Percentiles rank a stretch among this genome's conserved stretches.
Conservation (phyloP, 2,888 invertebrate genomes). For the Augiades crinisus region DNA sequence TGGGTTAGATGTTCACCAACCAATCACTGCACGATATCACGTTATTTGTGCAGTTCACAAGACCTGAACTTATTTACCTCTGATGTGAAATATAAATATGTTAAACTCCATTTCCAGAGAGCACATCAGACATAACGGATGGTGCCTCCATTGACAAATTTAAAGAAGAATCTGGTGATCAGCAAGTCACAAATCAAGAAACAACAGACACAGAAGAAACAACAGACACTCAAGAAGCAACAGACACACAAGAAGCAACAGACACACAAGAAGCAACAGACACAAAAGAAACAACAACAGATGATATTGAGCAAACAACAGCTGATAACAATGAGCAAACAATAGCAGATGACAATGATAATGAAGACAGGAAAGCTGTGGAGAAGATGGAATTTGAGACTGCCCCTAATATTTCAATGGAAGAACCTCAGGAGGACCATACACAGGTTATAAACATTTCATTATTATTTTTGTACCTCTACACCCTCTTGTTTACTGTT, state of each 20-base stretch:
- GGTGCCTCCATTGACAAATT: conserved; percentile 30
- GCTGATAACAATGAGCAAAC: too few species aligned
- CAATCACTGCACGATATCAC: too few species aligned
- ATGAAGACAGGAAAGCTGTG: conserved; percentile 51
- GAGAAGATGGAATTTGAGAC: conserved; percentile 76
- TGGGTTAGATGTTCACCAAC: too few species aligned
- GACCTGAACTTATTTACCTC: too few species aligned
- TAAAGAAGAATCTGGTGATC: conserved; percentile 36
- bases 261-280: conserved; percentile 36
- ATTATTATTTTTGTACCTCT: not conserved
- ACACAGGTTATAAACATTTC: conserved; percentile 53
- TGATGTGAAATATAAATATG: too few species aligned
- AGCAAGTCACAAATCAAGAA: conserved; percentile 37
- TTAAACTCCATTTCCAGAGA: not conserved
- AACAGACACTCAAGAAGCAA: conserved; percentile 37
- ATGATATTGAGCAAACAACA: too few species aligned
- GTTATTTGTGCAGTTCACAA: too few species aligned
- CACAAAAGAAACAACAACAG: too few species aligned
- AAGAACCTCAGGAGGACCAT: conserved; percentile 70
- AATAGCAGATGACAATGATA: conserved; percentile 28
- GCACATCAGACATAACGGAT: conserved; percentile 2
- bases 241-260: too few species aligned
- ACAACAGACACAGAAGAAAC: too few species aligned
- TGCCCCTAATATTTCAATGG: conserved; percentile 69
- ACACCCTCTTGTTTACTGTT: too few species aligned